Evolutionary conservation across 2,888 invertebrate species (phyloP).

Genomic region (Hypena proboscidalis): DNA sequence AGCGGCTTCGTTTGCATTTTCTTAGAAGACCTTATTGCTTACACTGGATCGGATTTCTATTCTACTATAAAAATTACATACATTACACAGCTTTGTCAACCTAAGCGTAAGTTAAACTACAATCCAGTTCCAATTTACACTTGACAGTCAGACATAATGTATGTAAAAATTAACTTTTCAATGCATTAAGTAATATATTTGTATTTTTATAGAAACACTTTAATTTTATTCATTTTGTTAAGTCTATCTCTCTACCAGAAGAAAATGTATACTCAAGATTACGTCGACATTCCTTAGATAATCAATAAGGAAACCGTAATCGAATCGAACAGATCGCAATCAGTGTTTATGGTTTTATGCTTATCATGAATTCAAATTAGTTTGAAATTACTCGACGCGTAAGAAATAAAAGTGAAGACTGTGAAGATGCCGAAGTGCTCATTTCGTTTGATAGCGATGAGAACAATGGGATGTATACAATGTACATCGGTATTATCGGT

Average conservation of each 20-base stretch:
- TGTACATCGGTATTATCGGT: slow-evolving; percentile 35
- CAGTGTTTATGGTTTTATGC: slow-evolving; percentile 12
- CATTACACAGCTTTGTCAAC: too few species aligned
- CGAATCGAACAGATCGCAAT: slow-evolving; percentile 9
- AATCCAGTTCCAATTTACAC: too few species aligned
- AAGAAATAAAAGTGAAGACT: slow-evolving; percentile 36
- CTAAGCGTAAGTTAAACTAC: too few species aligned
- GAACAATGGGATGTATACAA: slow-evolving; percentile 43
- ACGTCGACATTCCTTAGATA: background rate
- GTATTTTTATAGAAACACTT: too few species aligned
- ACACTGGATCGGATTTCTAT: too few species aligned
- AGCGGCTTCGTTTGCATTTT: too few species aligned
- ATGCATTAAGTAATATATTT: background rate
- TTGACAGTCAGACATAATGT: too few species aligned
- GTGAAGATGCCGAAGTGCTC: slow-evolving; percentile 31
- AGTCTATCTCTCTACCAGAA: background rate
- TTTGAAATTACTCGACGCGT: slow-evolving; percentile 20
- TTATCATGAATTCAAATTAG: slow-evolving; percentile 21
- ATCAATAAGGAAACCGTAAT: slow-evolving; percentile 10
- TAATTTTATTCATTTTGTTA: background rate
- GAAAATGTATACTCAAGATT: background rate
- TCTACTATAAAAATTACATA: too few species aligned
- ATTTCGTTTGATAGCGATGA: slow-evolving; percentile 17
- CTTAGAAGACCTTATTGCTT: too few species aligned
- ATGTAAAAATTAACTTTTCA: background rate